Percentiles rank a stretch among this genome's conserved stretches.
Conservation (phyloP, 2,797 vertebrate species). For the Alosa sapidissima region DNA sequence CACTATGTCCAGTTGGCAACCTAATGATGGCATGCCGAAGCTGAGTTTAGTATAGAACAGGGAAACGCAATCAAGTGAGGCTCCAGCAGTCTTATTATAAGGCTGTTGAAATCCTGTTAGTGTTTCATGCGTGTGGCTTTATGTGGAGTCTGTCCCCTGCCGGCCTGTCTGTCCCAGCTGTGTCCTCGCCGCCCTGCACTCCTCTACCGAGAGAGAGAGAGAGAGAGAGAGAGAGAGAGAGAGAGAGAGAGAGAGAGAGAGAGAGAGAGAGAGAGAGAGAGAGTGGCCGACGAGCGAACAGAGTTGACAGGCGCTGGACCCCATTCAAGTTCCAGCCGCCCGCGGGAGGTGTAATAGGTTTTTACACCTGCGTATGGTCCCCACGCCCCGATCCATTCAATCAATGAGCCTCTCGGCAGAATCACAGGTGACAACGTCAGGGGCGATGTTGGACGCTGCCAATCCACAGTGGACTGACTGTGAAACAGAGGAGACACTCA, state of each 20-base stretch:
- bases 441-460: neutral
- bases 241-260: no score
- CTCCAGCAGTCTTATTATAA: neutral
- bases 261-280: neutral
- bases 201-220: neutral
- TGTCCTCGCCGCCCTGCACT: neutral
- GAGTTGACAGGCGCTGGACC: conserved; percentile 14
- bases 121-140: neutral
- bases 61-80: neutral
- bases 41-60: neutral
- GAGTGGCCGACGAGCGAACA: neutral
- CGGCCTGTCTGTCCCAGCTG: neutral
- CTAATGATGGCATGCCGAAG: neutral
- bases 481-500: neutral
- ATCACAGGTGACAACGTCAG: neutral
- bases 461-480: neutral
- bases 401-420: conserved; percentile 21
- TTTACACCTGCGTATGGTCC: neutral
- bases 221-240: neutral
- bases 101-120: neutral
- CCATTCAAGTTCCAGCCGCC: neutral
- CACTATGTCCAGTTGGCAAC: neutral
- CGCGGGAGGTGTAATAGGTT: conserved; percentile 26
- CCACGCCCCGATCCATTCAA: neutral
- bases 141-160: neutral